Evolutionary conservation across 2,888 invertebrate species (phyloP), one percentile per base, ranked within the genome.

Genomic region (Amblyjoppa fuscipennis): DNA sequence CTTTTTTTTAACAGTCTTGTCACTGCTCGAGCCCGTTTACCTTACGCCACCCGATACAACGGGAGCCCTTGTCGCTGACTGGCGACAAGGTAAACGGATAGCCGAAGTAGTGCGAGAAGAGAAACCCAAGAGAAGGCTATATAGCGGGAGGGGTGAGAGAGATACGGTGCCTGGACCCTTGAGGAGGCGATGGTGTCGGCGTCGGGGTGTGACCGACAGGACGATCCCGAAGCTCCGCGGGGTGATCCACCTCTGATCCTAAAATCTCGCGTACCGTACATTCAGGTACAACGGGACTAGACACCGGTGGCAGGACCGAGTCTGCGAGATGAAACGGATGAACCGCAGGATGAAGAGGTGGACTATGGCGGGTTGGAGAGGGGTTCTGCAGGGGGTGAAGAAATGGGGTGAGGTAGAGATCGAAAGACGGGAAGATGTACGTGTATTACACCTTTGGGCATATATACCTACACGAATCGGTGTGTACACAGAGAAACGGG

Each of bases 181-280:
- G 61, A 28, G 61, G 61, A 28, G 13, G 5, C 34, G 61, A 61
- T 13, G 61, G 61, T 16, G 59, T 61, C 75, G 64, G 41, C 56
- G 68, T 66, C 66, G 64, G 66, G 75, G 75, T 76, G 75, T 66
- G 64, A 76, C 66, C 75, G 20, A 31, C 64, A 64, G 56, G 74
- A 49, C 74, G 61, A 74, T 74, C 61, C 16, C 51, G 45, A 45
- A 78, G 45, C n/a, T 53, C 66, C 61, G 31, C 34, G 41, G 56
- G 69, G 31, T 79, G 70, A 80, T 83, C 75, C 83, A 83, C 68
- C 80, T 76, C 68, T 66, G 73, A 83, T 83, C 80, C 69, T 68
- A 77, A 68, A 83, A 83, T 85, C 56, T 64, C 11, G 61, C 68
- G 69, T 73, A 68, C 73, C 53, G 73, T 83, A 76, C 69, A 74